Conservation (phyloP, 2,113 vertebrate genomes). For the Callopanchax toddi region DNA sequence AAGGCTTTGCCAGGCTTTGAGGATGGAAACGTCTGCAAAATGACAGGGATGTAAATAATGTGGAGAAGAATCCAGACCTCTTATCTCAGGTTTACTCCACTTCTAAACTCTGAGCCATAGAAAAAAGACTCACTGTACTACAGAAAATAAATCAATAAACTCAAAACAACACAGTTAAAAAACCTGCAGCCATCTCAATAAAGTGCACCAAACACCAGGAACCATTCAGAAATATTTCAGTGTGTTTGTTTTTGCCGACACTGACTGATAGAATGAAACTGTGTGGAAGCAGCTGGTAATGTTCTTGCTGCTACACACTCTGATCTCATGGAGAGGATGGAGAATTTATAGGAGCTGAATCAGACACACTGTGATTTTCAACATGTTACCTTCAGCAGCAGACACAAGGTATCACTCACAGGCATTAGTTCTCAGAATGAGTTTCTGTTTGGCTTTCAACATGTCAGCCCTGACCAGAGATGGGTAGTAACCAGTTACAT, state of each 20-base stretch:
- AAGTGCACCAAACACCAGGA: background rate
- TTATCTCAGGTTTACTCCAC: too few species aligned
- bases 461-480: background rate
- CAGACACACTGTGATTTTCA: slow-evolving; percentile 15
- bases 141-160: too few species aligned
- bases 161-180: too few species aligned
- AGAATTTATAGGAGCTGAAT: slow-evolving; percentile 52
- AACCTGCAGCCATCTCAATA: background rate
- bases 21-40: too few species aligned
- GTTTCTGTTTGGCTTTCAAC: too few species aligned
- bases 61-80: too few species aligned
- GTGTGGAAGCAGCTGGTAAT: slow-evolving; percentile 47
- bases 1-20: too few species aligned
- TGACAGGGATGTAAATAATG: too few species aligned
- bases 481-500: too few species aligned
- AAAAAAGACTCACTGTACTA: too few species aligned
- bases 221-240: background rate
- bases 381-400: background rate
- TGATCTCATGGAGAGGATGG: slow-evolving; percentile 33
- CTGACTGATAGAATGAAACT: slow-evolving; percentile 16
- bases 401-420: background rate
- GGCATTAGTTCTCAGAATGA: background rate
- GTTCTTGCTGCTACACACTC: slow-evolving; percentile 19
- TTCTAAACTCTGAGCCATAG: too few species aligned
- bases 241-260: background rate